Percentiles rank a stretch among this genome's conserved stretches.
Conservation (phyloP, 2,113 vertebrate genomes). For the Hystrix brachyura region DNA sequence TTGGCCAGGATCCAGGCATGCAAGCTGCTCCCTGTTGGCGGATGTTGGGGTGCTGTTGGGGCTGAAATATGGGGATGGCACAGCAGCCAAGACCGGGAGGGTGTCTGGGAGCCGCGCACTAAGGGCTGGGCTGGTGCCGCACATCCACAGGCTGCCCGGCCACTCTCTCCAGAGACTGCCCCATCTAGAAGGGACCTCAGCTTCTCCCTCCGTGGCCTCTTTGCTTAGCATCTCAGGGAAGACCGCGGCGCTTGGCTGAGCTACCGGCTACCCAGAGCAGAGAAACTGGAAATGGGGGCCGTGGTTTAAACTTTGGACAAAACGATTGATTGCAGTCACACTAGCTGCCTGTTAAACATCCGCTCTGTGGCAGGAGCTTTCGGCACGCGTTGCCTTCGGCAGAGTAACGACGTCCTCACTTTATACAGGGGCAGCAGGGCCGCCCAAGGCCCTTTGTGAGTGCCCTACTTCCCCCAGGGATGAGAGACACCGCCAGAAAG, state of each 20-base stretch:
- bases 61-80: not conserved
- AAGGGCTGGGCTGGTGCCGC: not conserved
- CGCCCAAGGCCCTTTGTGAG: not conserved
- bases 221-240: not conserved
- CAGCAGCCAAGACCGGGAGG: not conserved
- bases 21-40: not conserved
- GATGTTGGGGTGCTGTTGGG: no score
- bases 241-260: not conserved
- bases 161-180: not conserved
- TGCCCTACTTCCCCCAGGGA: not conserved
- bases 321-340: not conserved
- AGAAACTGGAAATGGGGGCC: not conserved
- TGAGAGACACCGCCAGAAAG: not conserved
- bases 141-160: not conserved
- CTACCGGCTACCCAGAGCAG: not conserved
- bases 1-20: not conserved
- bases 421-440: not conserved
- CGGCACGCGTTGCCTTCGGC: no score
- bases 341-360: not conserved
- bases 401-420: rapidly evolving
- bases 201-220: not conserved
- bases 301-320: not conserved
- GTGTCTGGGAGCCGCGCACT: no score
- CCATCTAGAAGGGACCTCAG: not conserved
- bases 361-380: no score